phyloP scores from a whole-genome alignment of 2,113 vertebrate species.

The Suncus etruscus region DNA sequence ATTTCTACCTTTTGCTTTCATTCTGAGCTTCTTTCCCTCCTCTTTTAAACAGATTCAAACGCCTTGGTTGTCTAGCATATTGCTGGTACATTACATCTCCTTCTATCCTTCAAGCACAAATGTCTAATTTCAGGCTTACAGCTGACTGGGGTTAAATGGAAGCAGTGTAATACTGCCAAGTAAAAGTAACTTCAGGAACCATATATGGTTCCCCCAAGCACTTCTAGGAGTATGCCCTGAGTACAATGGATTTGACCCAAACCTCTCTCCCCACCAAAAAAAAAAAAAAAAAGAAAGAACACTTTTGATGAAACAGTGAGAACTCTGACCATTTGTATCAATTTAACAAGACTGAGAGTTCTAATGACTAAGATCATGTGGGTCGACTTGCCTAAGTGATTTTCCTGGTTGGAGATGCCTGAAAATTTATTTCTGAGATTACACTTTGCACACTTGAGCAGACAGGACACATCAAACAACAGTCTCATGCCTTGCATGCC shows the following conservation, averaged over 20 bases:
- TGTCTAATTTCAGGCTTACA: not conserved
- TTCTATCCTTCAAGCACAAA: not conserved
- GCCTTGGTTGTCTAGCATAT: not conserved
- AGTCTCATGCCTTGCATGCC: not conserved
- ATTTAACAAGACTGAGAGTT: not conserved
- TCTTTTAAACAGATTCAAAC: not conserved
- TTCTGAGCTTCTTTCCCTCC: not conserved
- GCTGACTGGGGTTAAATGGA: not conserved
- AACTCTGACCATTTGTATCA: not conserved
- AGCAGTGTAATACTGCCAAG: not conserved
- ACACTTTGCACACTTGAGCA: not conserved
- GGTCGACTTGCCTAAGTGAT: not conserved
- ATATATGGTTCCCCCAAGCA: no score
- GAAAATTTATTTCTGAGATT: slow-evolving; percentile 39
- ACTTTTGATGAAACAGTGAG: not conserved
- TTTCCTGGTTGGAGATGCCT: not conserved
- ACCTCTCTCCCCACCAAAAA: no score
- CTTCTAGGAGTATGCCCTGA: no score
- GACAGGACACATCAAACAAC: not conserved
- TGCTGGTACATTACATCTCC: not conserved
- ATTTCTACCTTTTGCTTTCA: not conserved
- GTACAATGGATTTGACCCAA: no score
- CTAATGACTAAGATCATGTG: not conserved
- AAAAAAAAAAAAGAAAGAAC: not conserved
- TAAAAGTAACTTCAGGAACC: not conserved